Evolutionary conservation across 30 jellyfish, hydroid and myxozoan species (phyloP).

Genomic region (Pseudorhiza aurosa): DNA sequence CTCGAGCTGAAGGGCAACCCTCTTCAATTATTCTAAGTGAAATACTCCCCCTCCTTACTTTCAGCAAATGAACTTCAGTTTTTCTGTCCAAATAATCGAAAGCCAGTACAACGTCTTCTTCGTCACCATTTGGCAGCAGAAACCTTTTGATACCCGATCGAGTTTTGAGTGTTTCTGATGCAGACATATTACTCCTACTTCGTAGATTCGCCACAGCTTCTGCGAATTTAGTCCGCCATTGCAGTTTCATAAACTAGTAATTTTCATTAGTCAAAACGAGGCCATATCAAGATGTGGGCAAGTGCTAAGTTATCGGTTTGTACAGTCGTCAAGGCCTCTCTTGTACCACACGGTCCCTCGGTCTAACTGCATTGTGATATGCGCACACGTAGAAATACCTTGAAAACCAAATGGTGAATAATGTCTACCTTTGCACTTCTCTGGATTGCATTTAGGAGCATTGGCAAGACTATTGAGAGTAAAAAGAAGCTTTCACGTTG

Average conservation of each 20-base stretch:
- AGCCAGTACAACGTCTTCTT: constrained; percentile 71
- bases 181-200: constrained; percentile 41
- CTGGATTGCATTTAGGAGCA: constrained; percentile 67
- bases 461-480: constrained; percentile 48
- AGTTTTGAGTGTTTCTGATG: constrained; percentile 66
- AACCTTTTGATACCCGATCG: constrained; percentile 62
- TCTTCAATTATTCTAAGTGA: no score
- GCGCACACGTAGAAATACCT: no score
- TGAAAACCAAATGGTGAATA: no score
- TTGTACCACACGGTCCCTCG: no score
- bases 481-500: constrained; percentile 45
- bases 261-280: not conserved
- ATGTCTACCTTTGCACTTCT: constrained; percentile 43
- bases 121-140: constrained; percentile 64
- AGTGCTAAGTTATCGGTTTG: no score
- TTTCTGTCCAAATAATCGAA: constrained; percentile 67
- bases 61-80: constrained; percentile 78
- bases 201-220: not conserved
- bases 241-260: not conserved
- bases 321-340: no score
- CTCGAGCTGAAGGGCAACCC: no score
- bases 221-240: not conserved
- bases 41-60: no score
- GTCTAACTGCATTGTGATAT: no score
- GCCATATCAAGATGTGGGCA: not conserved